Conservation (phyloP, 92 coral and sea anemone species). For the Pocillopora meandrina region DNA sequence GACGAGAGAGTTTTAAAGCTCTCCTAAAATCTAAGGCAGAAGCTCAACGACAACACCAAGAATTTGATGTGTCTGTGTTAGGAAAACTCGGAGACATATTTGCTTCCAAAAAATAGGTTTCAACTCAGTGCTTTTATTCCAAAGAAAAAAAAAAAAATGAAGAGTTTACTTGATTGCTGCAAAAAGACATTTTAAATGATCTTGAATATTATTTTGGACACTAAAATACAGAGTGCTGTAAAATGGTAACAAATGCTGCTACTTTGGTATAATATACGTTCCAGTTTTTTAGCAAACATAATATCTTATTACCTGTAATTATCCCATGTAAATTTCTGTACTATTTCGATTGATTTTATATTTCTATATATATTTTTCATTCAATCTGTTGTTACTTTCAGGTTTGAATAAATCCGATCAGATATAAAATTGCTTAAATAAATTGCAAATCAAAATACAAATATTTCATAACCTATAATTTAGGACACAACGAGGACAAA, state of each 20-base stretch:
- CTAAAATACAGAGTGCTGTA: constrained; percentile 39
- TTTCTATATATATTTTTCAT: constrained; percentile 21
- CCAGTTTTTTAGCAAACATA: constrained; percentile 40
- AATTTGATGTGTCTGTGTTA: constrained; percentile 48
- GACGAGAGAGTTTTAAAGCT: constrained; percentile 45
- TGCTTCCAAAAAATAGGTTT: constrained; percentile 40
- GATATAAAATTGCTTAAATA: constrained; percentile 31
- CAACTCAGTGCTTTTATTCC: constrained; percentile 15
- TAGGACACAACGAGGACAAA: constrained; percentile 37
- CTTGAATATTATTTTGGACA: constrained; percentile 26
- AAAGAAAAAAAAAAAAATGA: background rate
- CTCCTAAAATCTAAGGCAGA: constrained; percentile 40
- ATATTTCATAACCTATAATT: constrained; percentile 17
- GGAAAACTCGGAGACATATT: constrained; percentile 56
- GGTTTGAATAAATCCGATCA: constrained; percentile 29
- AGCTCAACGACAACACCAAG: constrained; percentile 47
- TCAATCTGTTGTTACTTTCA: constrained; percentile 34
- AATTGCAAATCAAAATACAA: constrained; percentile 33
- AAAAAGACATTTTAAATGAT: no score
- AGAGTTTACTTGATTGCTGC: no score
- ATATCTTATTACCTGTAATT: constrained; percentile 31
- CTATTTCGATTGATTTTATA: constrained; percentile 33
- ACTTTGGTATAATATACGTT: constrained; percentile 23
- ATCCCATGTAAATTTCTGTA: constrained; percentile 4
- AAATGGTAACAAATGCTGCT: constrained; percentile 32